These are phyloP conservation scores for Drosophila aff. DNA, from an alignment of 1,140 invertebrate genomes.

Conservation along the genomic window DNA sequence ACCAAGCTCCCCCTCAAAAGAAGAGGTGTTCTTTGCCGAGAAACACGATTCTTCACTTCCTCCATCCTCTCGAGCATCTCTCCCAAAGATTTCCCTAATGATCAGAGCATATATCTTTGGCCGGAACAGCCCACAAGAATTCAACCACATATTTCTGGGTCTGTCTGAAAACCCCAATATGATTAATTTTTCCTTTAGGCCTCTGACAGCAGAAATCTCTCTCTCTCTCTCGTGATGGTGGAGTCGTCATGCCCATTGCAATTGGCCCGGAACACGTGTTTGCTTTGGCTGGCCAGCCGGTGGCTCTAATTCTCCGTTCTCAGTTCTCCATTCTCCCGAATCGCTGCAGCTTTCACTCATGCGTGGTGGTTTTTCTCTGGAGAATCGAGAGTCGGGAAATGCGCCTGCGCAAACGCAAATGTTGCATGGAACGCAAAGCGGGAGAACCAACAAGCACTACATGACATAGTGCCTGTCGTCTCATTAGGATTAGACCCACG, in stretches of 20 bases:
- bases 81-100: conserved; percentile 25
- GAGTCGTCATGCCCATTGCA: conserved; percentile 72
- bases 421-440: conserved; percentile 60
- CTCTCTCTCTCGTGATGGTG: conserved; percentile 13
- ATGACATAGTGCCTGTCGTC: conserved; percentile 82
- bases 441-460: conserved; percentile 53
- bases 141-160: conserved; percentile 60
- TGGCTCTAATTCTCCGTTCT: conserved; percentile 9
- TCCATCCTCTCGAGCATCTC: conserved; percentile 2
- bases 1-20: conserved; percentile 9
- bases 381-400: conserved; percentile 38
- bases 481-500: conserved; percentile 83
- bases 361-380: conserved; percentile 48
- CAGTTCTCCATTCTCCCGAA: conserved; percentile 49
- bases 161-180: conserved; percentile 57
- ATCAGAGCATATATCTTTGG: conserved; percentile 18
- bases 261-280: conserved; percentile 76
- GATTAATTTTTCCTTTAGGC: conserved; percentile 73
- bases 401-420: conserved; percentile 78
- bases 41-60: conserved; percentile 45
- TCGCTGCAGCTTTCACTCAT: conserved; percentile 82
- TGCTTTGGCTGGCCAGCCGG: conserved; percentile 12
- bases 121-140: conserved; percentile 46
- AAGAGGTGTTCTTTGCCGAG: conserved; percentile 22
- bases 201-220: conserved; percentile 56